Evolutionary conservation across 2,113 vertebrate genomes (phyloP).

Genomic region (Grallaria varia): DNA sequence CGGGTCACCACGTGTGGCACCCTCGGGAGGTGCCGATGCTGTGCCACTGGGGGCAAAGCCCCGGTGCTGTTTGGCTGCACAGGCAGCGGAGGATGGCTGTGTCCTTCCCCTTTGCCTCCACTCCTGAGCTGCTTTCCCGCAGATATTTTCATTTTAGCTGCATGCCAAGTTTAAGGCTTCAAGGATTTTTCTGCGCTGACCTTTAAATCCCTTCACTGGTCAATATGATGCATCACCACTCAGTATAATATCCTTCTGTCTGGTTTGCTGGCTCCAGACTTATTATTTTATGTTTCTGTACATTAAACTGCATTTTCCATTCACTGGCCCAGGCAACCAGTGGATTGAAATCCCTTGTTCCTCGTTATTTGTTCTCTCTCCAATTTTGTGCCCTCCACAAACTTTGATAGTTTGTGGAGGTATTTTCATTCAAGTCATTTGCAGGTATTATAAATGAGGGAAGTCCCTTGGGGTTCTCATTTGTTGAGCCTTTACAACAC

Average conservation of each 20-base stretch:
- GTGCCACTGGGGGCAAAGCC: neutral
- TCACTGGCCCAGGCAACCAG: slow-evolving; percentile 39
- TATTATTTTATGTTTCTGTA: slow-evolving; percentile 72
- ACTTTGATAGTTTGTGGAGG: neutral
- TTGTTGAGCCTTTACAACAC: slow-evolving; percentile 8
- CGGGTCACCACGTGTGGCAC: accelerated
- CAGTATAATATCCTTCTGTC: slow-evolving; percentile 62
- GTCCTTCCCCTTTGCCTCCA: neutral
- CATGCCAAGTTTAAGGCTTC: slow-evolving; percentile 29
- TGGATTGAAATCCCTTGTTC: slow-evolving; percentile 67
- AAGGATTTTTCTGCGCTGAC: slow-evolving; percentile 63
- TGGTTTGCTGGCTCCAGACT: slow-evolving; percentile 51
- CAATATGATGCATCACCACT: slow-evolving; percentile 57
- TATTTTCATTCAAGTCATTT: slow-evolving; percentile 55
- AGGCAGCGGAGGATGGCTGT: neutral
- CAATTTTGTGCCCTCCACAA: slow-evolving; percentile 40
- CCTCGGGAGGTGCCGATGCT: neutral
- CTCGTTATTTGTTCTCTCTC: slow-evolving; percentile 66
- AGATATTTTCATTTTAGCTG: slow-evolving; percentile 47
- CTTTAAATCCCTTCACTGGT: slow-evolving; percentile 65
- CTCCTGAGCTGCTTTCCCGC: neutral
- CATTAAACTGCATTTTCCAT: slow-evolving; percentile 71
- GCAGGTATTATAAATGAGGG: slow-evolving; percentile 57
- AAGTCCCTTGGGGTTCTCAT: slow-evolving; percentile 48
- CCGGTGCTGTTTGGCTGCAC: neutral